phyloP scores from a whole-genome alignment of 2,797 vertebrate species.

The Oryzias dopingdopingensis region DNA sequence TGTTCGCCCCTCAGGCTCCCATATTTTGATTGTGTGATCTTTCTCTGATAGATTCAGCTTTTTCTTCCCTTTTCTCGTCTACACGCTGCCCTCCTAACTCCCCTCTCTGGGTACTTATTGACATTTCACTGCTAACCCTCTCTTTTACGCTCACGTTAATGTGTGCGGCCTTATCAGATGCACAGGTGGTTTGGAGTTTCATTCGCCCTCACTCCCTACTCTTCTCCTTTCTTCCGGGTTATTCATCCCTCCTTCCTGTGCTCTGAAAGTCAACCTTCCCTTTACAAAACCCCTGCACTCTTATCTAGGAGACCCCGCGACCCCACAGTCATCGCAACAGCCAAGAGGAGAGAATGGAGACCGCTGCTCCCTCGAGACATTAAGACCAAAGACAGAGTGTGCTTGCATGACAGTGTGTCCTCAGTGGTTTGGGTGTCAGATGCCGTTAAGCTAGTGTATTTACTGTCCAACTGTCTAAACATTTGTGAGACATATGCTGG shows the following conservation, averaged over 20 bases:
- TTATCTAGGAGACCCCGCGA: slow-evolving; percentile 87
- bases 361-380: slow-evolving; percentile 46
- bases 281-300: slow-evolving; percentile 82
- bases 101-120: slow-evolving; percentile 73
- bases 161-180: slow-evolving; percentile 85
- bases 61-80: slow-evolving; percentile 29
- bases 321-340: slow-evolving; percentile 70
- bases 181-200: slow-evolving; percentile 83
- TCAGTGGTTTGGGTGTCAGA: slow-evolving; percentile 26
- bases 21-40: slow-evolving; percentile 48
- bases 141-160: slow-evolving; percentile 81
- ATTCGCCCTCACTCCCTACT: slow-evolving; percentile 72
- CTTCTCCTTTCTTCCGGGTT: slow-evolving; percentile 77
- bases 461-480: slow-evolving; percentile 71
- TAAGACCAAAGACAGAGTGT: slow-evolving; percentile 36
- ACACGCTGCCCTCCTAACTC: slow-evolving; percentile 32
- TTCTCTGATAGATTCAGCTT: slow-evolving; percentile 47
- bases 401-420: slow-evolving; percentile 9
- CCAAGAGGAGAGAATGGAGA: slow-evolving; percentile 61
- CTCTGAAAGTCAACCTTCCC: slow-evolving; percentile 87
- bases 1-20: slow-evolving; percentile 35
- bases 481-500: slow-evolving; percentile 69
- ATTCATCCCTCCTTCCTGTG: slow-evolving; percentile 87
- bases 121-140: slow-evolving; percentile 76
- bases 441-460: slow-evolving; percentile 62